These are phyloP conservation scores for Poecilia wingei DNA, from an alignment of 2,797 vertebrate species.

Conservation along the genomic window DNA sequence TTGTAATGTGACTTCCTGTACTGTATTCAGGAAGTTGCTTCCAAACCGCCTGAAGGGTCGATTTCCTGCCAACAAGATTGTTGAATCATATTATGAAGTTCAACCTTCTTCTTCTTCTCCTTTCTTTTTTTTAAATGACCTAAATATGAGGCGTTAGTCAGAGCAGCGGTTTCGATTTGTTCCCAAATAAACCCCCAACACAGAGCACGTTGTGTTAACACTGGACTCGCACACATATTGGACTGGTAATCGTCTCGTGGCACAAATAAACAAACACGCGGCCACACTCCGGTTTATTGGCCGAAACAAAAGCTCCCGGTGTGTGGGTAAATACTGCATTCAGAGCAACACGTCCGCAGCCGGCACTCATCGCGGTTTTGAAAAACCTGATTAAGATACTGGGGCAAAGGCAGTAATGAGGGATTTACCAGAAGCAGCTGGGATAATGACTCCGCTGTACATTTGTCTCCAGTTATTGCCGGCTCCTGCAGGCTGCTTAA, in stretches of 20 bases:
- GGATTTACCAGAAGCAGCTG: conserved; percentile 59
- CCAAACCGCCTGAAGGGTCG: conserved; percentile 4
- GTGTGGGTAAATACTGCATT: conserved; percentile 51
- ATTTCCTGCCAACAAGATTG: conserved; percentile 11
- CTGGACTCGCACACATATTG: conserved; percentile 30
- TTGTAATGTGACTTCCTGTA: not conserved
- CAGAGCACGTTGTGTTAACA: conserved; percentile 38
- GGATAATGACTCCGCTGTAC: conserved; percentile 62
- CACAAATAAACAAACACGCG: conserved; percentile 34
- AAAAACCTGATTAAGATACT: conserved; percentile 65
- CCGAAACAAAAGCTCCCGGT: conserved; percentile 45
- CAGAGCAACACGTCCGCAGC: conserved; percentile 39
- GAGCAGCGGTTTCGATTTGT: conserved; percentile 9
- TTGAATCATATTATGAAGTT: conserved; percentile 11
- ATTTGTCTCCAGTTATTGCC: conserved; percentile 52
- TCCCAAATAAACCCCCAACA: conserved; percentile 14
- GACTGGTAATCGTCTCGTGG: conserved; percentile 55
- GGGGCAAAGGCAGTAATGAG: conserved; percentile 54
- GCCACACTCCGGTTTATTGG: conserved; percentile 57
- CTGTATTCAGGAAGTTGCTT: not conserved
- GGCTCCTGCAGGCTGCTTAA: conserved; percentile 48
- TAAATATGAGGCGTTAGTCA: conserved; percentile 17
- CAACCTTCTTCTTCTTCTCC: not conserved
- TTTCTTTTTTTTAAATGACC: conserved; percentile 1
- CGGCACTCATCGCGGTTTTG: conserved; percentile 45